A percentile compares a stretch with the other conserved stretches of the same genome.
These are phyloP conservation scores for Sebastes wilsoni DNA, from an alignment of 2,797 vertebrate species.

Conservation along the genomic window DNA sequence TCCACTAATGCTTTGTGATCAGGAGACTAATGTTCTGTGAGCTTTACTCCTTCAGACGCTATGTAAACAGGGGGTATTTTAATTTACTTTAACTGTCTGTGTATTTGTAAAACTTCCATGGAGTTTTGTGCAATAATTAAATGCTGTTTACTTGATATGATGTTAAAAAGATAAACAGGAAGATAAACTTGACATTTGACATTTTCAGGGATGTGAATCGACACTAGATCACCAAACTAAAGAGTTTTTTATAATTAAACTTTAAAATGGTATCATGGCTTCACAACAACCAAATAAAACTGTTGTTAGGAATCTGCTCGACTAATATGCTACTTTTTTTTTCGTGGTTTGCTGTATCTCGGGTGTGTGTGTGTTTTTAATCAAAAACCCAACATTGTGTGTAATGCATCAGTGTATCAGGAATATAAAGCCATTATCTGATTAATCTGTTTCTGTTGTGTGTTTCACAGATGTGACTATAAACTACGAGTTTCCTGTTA, in stretches of 20 bases:
- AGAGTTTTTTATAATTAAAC: slow-evolving; percentile 9
- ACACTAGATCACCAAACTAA: slow-evolving; percentile 19
- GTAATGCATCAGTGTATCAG: slow-evolving; percentile 54
- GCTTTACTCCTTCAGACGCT: slow-evolving; percentile 13
- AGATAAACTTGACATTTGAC: slow-evolving; percentile 29
- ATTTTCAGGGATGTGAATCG: slow-evolving; percentile 54
- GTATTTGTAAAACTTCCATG: slow-evolving; percentile 22
- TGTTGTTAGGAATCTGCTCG: slow-evolving; percentile 13
- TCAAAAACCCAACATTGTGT: slow-evolving; percentile 23
- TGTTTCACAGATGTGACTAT: slow-evolving; percentile 9
- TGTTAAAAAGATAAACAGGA: slow-evolving; percentile 1
- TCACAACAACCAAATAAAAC: slow-evolving; percentile 17
- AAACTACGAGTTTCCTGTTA: not conserved
- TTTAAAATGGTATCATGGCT: slow-evolving; percentile 15
- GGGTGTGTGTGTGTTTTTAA: slow-evolving; percentile 9
- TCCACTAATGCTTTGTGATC: slow-evolving; percentile 9
- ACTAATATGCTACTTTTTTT: slow-evolving; percentile 1
- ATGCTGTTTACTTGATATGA: slow-evolving; percentile 27
- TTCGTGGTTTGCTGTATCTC: slow-evolving; percentile 23
- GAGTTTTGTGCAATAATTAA: slow-evolving; percentile 67
- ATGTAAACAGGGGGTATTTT: not conserved
- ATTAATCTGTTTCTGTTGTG: slow-evolving; percentile 37
- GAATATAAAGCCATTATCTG: slow-evolving; percentile 80
- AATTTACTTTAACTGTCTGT: slow-evolving; percentile 18
- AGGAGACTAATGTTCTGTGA: slow-evolving; percentile 15